phyloP scores from a whole-genome alignment of 1,140 invertebrate species.

The Drosophila hydei region DNA sequence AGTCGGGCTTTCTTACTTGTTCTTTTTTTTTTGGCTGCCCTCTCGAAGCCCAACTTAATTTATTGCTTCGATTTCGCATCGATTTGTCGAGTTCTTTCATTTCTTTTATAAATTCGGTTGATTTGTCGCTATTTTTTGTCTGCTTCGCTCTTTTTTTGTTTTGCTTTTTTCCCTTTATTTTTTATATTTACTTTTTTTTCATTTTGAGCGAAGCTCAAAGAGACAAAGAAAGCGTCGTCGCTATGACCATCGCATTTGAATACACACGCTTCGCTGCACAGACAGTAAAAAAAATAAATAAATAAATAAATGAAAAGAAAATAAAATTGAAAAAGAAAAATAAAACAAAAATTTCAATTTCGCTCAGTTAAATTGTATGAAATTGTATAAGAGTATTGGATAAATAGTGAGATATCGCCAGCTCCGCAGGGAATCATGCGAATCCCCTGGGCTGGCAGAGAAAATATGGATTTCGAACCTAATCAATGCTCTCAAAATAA shows the following conservation, averaged over 20 bases:
- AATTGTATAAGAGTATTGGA: conserved; percentile 2
- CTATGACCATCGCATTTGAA: conserved; percentile 66
- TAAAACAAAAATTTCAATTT: conserved; percentile 19
- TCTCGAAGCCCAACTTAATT: conserved; percentile 71
- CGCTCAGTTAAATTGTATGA: conserved; percentile 8
- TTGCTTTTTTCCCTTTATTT: conserved; percentile 20
- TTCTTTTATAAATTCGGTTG: conserved; percentile 79
- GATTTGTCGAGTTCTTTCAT: conserved; percentile 75
- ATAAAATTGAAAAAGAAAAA: conserved; percentile 17
- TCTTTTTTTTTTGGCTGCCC: conserved; percentile 8
- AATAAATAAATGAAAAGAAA: conserved; percentile 29
- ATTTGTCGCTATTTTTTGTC: conserved; percentile 74
- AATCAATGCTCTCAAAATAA: background rate
- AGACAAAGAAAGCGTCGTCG: conserved; percentile 70
- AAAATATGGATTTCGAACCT: background rate
- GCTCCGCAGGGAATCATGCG: background rate
- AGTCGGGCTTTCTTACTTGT: background rate
- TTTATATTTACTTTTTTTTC: conserved; percentile 36
- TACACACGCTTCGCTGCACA: conserved; percentile 72
- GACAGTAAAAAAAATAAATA: conserved; percentile 25
- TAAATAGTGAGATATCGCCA: background rate
- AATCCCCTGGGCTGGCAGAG: background rate
- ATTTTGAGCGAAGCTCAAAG: conserved; percentile 59
- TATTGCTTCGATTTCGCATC: conserved; percentile 78
- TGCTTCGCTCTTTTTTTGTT: conserved; percentile 61